Conservation (phyloP, 2,797 vertebrate genomes). For the Argentina silus region DNA sequence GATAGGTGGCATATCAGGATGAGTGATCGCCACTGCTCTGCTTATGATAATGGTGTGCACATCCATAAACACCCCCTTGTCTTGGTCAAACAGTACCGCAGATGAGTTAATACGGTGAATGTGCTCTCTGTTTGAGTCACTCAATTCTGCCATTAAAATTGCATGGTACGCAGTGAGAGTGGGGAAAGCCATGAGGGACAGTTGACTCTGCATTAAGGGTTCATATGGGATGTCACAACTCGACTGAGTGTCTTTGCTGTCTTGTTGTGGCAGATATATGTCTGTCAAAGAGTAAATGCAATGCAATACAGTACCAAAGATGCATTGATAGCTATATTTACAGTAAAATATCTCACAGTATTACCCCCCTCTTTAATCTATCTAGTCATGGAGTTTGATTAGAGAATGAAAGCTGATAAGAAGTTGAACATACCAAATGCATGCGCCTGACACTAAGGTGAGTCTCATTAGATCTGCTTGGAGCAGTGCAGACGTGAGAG, state of each 20-base stretch:
- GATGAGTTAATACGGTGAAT: slow-evolving; percentile 44
- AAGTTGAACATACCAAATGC: slow-evolving; percentile 32
- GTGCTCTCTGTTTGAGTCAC: slow-evolving; percentile 35
- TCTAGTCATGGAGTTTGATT: neutral
- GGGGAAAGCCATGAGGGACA: slow-evolving; percentile 12
- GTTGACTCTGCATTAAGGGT: slow-evolving; percentile 32
- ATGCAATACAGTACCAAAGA: neutral
- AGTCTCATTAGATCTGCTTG: slow-evolving; percentile 57
- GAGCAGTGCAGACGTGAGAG: slow-evolving; percentile 33
- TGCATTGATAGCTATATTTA: neutral
- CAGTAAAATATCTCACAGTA: neutral
- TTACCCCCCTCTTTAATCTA: neutral
- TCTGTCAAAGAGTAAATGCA: neutral
- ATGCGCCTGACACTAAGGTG: slow-evolving; percentile 22
- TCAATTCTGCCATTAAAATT: slow-evolving; percentile 63
- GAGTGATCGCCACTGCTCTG: slow-evolving; percentile 59
- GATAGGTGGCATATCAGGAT: slow-evolving; percentile 65
- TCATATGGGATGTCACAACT: slow-evolving; percentile 6
- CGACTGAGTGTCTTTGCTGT: neutral
- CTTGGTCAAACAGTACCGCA: slow-evolving; percentile 48
- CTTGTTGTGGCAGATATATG: slow-evolving; percentile 20
- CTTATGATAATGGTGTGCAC: slow-evolving; percentile 58
- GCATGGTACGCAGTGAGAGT: slow-evolving; percentile 43
- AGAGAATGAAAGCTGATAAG: slow-evolving; percentile 68
- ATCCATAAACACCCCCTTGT: slow-evolving; percentile 53